Base-by-base conservation (phyloP, 2,888 invertebrate species). In the Siphonodentalium dalli region DNA sequence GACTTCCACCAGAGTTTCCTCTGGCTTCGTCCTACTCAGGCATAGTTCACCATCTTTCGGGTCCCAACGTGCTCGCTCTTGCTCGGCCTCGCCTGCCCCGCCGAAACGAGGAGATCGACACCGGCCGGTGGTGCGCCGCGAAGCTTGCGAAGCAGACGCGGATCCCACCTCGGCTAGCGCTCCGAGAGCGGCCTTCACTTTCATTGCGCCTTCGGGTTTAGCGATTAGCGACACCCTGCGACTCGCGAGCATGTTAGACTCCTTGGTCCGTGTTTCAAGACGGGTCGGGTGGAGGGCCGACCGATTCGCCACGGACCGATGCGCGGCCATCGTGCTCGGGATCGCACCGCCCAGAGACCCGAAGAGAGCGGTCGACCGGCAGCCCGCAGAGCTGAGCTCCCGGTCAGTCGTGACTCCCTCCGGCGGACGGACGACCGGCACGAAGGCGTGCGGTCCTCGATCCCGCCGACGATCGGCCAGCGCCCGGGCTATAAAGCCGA, bases 181-280 rank as follows among this genome's bases (percentile, higher is more conserved):
- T 78, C 78, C 74, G 80, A 78, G 76, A 76, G 40, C 77, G 65
- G 75, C 75, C 81, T 85, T 87, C 82, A 86, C 87, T 87, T 87
- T 88, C 87, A 85, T 86, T 88, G 65, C 85, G 87, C 87, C 86
- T 85, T 83, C 85, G 82, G 85, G 85, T 85, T 86, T 84, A 75
- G 74, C n/a, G n/a, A n/a, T n/a, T n/a, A n/a, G n/a, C 63, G 65
- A 48, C 34, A 83, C 86, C 86, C 86, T 84, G 85, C 85, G 86
- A 87, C 87, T 88, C 84, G 88, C 88, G 85, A 84, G 87, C 85
- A 86, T 86, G 87, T 84, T 87, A 86, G 85, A 87, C 87, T 88
- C 86, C 87, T 87, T 87, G 87, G 87, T 87, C 87, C 87, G 87
- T 88, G 87, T 88, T 88, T 88, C 88, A 88, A 88, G 88, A 88